These are phyloP conservation scores for Dinomys branickii DNA, from an alignment of 2,113 vertebrate genomes.

Conservation along the genomic window DNA sequence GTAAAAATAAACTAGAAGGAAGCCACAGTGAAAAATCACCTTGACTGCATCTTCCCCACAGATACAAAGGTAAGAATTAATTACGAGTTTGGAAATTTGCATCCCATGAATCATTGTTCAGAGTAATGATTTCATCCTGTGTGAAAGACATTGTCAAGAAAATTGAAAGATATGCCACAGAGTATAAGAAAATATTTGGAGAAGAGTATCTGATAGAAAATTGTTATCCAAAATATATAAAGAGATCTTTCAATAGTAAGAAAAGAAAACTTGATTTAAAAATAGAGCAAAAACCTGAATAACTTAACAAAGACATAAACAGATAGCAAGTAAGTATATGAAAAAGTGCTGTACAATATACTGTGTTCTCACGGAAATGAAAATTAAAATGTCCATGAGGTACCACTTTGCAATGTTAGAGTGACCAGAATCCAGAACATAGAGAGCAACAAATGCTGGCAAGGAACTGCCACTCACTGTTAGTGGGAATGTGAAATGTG, in stretches of 20 bases:
- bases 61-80: background rate
- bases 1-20: background rate
- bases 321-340: background rate
- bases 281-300: background rate
- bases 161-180: background rate
- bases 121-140: background rate
- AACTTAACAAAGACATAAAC: background rate
- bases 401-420: background rate
- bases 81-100: background rate
- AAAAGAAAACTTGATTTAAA: background rate
- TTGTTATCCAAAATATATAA: background rate
- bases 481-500: background rate
- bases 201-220: background rate
- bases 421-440: background rate
- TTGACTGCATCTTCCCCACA: background rate
- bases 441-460: background rate
- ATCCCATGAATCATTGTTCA: background rate
- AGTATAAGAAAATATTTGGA: background rate
- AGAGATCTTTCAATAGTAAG: background rate
- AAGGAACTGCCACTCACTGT: background rate
- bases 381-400: background rate
- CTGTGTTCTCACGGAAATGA: background rate
- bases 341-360: background rate
- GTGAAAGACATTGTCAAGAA: background rate
- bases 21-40: background rate